These are phyloP conservation scores for Melieria picta DNA, from an alignment of 2,888 invertebrate genomes.

Conservation along the genomic window DNA sequence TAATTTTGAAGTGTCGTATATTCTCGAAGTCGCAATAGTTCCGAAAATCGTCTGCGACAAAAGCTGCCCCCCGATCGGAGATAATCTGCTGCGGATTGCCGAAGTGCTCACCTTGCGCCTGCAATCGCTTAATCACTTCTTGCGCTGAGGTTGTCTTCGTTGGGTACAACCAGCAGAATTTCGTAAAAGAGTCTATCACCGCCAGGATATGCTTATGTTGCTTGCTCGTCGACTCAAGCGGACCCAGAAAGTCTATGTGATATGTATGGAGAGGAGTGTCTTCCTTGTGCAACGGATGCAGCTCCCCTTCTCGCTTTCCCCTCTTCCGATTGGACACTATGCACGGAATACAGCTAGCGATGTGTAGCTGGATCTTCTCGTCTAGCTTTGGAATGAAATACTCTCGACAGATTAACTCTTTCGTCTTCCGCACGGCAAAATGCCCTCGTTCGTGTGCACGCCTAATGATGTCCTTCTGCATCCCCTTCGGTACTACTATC, in stretches of 20 bases:
- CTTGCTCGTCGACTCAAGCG: constrained; percentile 50
- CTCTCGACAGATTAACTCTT: constrained; percentile 25
- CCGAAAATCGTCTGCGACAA: constrained; percentile 47
- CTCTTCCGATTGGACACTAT: constrained; percentile 33
- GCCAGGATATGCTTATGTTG: constrained; percentile 52
- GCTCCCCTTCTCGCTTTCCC: constrained; percentile 42
- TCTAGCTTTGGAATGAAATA: constrained; percentile 33
- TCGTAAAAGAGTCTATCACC: constrained; percentile 58
- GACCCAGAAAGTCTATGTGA: constrained; percentile 59
- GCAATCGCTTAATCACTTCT: constrained; percentile 54
- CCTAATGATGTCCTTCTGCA: constrained; percentile 41
- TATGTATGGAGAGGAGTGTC: constrained; percentile 43
- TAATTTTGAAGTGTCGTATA: constrained; percentile 32
- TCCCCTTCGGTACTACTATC: constrained; percentile 37
- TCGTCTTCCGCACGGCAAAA: constrained; percentile 36
- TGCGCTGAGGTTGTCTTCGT: constrained; percentile 49
- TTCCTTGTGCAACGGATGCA: constrained; percentile 40
- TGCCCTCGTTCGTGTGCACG: constrained; percentile 44
- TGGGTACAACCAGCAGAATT: constrained; percentile 60
- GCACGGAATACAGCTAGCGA: constrained; percentile 31
- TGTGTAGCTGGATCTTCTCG: constrained; percentile 30
- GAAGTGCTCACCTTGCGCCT: constrained; percentile 52
- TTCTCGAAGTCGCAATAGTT: constrained; percentile 55
- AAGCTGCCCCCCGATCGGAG: constrained; percentile 57
- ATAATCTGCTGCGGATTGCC: constrained; percentile 58